Evolutionary conservation across 2,113 vertebrate species (phyloP), one percentile per base, ranked within the genome.

Genomic region (Eidolon helvum): DNA sequence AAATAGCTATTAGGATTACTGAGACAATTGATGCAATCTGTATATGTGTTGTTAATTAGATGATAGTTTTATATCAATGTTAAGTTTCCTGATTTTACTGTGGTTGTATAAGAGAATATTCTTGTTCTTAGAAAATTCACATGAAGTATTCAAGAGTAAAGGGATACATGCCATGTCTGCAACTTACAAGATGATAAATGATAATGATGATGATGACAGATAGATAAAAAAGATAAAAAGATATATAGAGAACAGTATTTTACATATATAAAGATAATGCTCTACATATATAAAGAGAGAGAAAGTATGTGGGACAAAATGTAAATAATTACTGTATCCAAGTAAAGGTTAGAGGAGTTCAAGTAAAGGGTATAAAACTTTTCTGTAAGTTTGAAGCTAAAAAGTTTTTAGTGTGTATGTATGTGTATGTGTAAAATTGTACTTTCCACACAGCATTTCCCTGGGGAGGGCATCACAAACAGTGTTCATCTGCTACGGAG

Each of bases 1-100:
- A 90, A 66, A 59, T 10, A 90, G 26, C 55, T 80, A 89, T n/a
- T 53, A 92, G 48, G 53, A 63, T 48, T 83, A 91, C 38, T 61
- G 55, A 80, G 79, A 78, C 30, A 89, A 78, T 0, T 89, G 45
- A 80, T 75, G 30, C 74, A 86, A 61, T 80, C n/a, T 72, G 55
- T 78, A 85, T 65, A 71, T 38, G 16, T 75, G 63, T 69, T 74
- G 18, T 80, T 30, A 65, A 15, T 63, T 91, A 90, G 87, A 72
- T 72, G 63, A 77, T 3, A 78, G 22, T 83, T 91, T 77, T 50
- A 16, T 28, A 78, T 33, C 28, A 78, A 63, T 35, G 7, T 78
- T 85, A 93, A 90, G 91, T 78, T 85, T 84, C 40, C 71, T 88
- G 69, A 93, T 80, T 77, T 88, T 80, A 53, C 40, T 79, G 10